phyloP scores from a whole-genome alignment of 2,797 vertebrate genomes.

The Myotis planiceps region DNA sequence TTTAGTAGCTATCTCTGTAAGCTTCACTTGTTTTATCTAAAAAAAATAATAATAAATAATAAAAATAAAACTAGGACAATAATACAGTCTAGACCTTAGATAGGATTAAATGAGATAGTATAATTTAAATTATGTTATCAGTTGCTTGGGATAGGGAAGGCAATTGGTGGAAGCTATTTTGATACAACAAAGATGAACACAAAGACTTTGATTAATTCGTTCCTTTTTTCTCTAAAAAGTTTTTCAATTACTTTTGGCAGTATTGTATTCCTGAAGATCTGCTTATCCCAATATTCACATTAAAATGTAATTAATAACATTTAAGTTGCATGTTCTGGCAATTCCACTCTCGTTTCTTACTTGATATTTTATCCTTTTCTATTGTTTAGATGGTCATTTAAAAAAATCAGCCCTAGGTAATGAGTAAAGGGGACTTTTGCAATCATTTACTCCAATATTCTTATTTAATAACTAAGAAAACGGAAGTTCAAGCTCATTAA shows the following conservation, averaged over 20 bases:
- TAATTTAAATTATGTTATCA: not conserved
- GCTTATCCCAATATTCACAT: not conserved
- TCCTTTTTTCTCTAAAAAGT: not conserved
- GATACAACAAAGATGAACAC: not conserved
- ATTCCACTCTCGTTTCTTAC: not conserved
- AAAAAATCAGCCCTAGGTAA: not conserved
- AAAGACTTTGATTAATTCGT: not conserved
- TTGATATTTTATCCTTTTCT: not conserved
- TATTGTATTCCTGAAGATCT: not conserved
- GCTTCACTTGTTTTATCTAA: not conserved
- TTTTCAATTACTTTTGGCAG: not conserved
- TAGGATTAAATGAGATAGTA: not conserved
- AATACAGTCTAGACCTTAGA: not conserved
- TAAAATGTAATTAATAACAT: not conserved
- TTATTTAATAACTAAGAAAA: constrained; percentile 37
- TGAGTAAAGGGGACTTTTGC: not conserved
- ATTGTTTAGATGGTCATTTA: not conserved
- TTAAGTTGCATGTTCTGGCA: not conserved
- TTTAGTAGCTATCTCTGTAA: not conserved
- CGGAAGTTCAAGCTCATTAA: not conserved
- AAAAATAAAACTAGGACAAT: not conserved
- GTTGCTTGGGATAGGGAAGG: not conserved
- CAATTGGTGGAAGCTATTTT: not conserved
- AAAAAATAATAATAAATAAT: too few relatives aligned
- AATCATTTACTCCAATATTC: not conserved